Conservation (phyloP, 1,140 invertebrate genomes). For the Eurosta solidaginis region DNA sequence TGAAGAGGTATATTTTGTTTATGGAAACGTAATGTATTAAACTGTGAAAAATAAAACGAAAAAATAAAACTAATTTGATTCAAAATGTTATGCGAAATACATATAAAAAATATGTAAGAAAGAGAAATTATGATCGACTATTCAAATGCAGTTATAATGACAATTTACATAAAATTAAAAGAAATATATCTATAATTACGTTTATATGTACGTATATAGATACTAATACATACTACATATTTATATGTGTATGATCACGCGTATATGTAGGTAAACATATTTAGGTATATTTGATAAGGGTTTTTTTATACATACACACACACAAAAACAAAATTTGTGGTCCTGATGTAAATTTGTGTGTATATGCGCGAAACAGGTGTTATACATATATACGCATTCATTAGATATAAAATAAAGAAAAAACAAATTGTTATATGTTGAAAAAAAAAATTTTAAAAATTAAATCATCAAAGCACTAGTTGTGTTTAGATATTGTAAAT, state of each 20-base stretch:
- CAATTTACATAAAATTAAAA: constrained; percentile 22
- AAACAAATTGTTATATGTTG: background rate
- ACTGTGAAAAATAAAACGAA: background rate
- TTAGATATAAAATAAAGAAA: background rate
- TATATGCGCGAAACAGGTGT: background rate
- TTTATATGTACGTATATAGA: background rate
- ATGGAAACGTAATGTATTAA: background rate
- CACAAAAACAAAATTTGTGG: background rate
- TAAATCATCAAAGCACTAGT: background rate
- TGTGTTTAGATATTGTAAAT: too few species aligned
- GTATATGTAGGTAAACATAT: background rate
- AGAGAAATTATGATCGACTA: background rate
- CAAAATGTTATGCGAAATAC: background rate
- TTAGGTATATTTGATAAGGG: background rate
- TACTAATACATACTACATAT: background rate
- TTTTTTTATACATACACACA: constrained; percentile 13
- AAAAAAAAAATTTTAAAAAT: background rate
- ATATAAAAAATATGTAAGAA: background rate
- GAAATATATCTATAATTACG: constrained; percentile 27
- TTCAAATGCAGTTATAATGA: too few species aligned
- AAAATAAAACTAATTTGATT: background rate
- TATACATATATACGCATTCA: background rate
- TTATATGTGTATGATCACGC: background rate
- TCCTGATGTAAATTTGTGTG: background rate
- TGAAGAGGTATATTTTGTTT: background rate